Evolutionary conservation across 2,888 invertebrate genomes (phyloP), one percentile per base, ranked within the genome.

Genomic region (Galerucella nymphaeae): DNA sequence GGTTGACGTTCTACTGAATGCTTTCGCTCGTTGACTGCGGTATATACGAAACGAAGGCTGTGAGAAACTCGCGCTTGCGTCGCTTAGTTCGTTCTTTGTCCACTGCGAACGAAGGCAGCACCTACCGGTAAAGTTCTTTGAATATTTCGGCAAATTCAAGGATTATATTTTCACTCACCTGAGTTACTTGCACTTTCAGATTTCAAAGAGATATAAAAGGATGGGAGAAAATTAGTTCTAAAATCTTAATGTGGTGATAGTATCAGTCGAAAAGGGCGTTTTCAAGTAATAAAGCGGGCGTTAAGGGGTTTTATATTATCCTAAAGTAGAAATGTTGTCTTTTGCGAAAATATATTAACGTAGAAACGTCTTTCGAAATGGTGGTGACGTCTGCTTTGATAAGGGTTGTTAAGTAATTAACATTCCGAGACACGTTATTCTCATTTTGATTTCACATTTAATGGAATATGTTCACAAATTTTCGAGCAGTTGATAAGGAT

Each of bases 1-100:
- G 76, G 71, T 76, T 73, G 75, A 72, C 71, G 76, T 80, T 79
- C 72, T 79, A 80, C 79, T 80, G 79, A 73, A 73, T 62, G 74
- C 74, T 75, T 76, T 75, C 71, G 66, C 18, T 53, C 16, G 18
- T 30, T 45, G 41, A 67, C 65, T 72, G 74, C 70, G 67, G 74
- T 76, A 76, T 76, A 74, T 67, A 76, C 64, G 23, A 70, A 75
- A 14, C 23, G 61, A 61, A 63, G 64, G 41, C 16, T 70, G n/a
- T 23, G 45, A 57, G 57, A 64, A 70, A 13, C 66, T 45, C 64
- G 66, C 71, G 66, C 66, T 59, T 53, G 61, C 71, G 71, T 53
- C 45, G 58, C 59, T n/a, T 63, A 62, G 69, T 77, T 73, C 59
- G 14, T 8, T 42, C 11, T 48, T 11, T 18, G n/a, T 18, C 69